phyloP scores from a whole-genome alignment of 92 coral and sea anemone species.

The Galaxea fascicularis region DNA sequence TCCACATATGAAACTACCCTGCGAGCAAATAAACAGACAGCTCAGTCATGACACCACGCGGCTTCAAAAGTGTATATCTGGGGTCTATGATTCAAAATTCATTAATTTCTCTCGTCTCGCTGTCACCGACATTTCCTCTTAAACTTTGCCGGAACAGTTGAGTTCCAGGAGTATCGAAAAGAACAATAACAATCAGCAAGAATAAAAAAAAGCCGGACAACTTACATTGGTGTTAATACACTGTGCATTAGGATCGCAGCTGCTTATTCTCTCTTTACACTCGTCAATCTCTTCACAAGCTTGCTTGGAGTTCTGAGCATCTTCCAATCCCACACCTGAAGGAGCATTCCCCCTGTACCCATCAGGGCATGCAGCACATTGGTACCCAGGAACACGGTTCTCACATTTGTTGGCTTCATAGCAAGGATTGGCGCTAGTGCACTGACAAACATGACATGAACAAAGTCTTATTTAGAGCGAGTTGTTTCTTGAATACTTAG shows the following conservation, averaged over 20 bases:
- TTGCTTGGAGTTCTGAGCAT: slow-evolving; percentile 84
- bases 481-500: too few relatives aligned
- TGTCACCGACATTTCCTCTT: too few relatives aligned
- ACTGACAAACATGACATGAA: slow-evolving; percentile 47
- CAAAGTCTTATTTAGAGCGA: background rate
- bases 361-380: slow-evolving; percentile 94
- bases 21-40: background rate
- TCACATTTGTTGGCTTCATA: slow-evolving; percentile 74
- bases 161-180: too few relatives aligned
- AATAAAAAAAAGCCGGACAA: background rate
- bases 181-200: background rate
- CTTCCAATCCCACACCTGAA: slow-evolving; percentile 87
- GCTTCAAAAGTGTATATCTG: too few relatives aligned
- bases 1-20: slow-evolving; percentile 96
- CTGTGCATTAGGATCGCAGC: slow-evolving; percentile 91
- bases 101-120: too few relatives aligned
- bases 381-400: slow-evolving; percentile 92
- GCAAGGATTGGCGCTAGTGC: slow-evolving; percentile 84
- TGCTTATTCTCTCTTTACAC: slow-evolving; percentile 78
- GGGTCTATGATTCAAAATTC: too few relatives aligned
- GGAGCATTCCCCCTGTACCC: slow-evolving; percentile 98
- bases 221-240: slow-evolving; percentile 94
- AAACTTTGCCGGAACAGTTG: too few relatives aligned
- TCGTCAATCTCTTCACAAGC: slow-evolving; percentile 90
- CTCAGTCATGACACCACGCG: too few relatives aligned